Percentiles rank a stretch among this genome's conserved stretches.
Conservation (phyloP, 2,113 vertebrate genomes). For the Arizona elegans region DNA sequence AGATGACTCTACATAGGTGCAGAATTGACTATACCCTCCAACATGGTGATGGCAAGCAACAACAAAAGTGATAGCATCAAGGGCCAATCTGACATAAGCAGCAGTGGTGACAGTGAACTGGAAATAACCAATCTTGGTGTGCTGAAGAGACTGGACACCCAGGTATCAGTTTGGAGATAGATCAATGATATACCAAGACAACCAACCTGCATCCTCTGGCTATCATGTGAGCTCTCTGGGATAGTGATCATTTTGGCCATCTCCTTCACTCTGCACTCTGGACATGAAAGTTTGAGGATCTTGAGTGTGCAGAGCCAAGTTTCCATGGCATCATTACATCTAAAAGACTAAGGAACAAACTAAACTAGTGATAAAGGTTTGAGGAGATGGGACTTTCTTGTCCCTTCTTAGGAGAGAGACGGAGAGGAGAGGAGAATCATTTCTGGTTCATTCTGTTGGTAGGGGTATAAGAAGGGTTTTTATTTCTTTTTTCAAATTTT, state of each 20-base stretch:
- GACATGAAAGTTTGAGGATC: neutral
- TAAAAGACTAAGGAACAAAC: neutral
- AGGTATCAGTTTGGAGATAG: neutral
- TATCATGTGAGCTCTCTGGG: neutral
- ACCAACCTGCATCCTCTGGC: neutral
- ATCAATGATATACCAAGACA: neutral
- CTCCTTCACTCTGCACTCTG: neutral
- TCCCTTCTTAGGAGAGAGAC: neutral
- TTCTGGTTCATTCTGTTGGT: neutral
- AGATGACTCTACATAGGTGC: neutral
- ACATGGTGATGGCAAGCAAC: neutral
- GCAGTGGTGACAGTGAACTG: neutral
- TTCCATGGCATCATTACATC: neutral
- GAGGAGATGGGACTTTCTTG: neutral
- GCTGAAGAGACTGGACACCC: neutral
- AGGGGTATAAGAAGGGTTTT: neutral
- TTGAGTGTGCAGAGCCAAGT: neutral
- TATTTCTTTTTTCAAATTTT: neutral
- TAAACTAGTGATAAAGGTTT: neutral
- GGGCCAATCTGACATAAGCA: neutral
- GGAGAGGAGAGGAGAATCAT: neutral
- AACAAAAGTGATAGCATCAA: neutral
- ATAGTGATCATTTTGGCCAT: neutral
- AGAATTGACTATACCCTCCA: neutral
- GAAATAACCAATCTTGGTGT: neutral